Base-by-base conservation (phyloP, 2,888 invertebrate species). In the Sesia apiformis region DNA sequence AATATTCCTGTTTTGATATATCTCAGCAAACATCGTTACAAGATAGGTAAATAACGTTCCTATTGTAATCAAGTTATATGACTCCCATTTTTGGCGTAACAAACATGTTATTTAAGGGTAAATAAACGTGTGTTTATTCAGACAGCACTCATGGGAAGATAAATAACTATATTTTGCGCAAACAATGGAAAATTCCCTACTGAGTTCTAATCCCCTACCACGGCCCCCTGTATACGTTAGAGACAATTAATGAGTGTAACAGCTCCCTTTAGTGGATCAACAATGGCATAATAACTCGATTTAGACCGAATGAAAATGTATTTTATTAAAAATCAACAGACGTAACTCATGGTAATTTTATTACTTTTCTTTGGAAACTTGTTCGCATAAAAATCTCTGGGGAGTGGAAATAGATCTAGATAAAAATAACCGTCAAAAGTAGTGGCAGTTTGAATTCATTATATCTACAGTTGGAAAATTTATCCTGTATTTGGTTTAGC, bases 181-280 rank as follows among this genome's bases (percentile, higher is more conserved):
- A 78, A 85, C 84, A 88, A 86, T 78, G 70, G 71, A 64, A 58
- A 64, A 70, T 74, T 72, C 84, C 81, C 82, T 65, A 60, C 64
- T 63, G 73, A 64, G 69, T 64, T 66, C 64, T 74, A 74, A 77
- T 76, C 77, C 81, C 78, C 74, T 73, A 63, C 70, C 64, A 62
- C 65, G 69, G 72, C 70, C 68, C 57, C 81, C 76, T 78, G 67
- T 70, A 72, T 74, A 80, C 55, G 55, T 84, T 82, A 81, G 76
- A 73, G 68, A 83, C 84, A 83, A 84, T 86, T 83, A 87, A 88
- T 87, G 86, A 79, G 69, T 81, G 81, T 82, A 77, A 77, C 76
- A 78, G 78, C 74, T 71, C 82, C 84, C 82, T 82, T 81, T 74
- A 76, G 75, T 69, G 71, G 80, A 74, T 79, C 76, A 81, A 81